Evolutionary conservation across 2,888 invertebrate species (phyloP), one percentile per base, ranked within the genome.

Genomic region (Smittia aterrima): DNA sequence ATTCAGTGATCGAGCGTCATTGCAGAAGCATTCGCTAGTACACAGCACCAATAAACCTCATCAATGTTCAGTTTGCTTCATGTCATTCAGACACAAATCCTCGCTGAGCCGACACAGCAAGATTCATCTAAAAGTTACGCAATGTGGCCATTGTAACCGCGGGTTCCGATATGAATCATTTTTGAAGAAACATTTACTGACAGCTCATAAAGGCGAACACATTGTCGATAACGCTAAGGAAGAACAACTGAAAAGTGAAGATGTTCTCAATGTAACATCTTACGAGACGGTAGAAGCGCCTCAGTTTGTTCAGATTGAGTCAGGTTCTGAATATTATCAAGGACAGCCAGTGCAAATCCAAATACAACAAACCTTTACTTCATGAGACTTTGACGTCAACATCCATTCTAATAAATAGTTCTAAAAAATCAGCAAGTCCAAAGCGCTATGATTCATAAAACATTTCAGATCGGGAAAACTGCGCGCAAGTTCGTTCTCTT

Each of bases 61-160:
- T 62, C 72, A 72, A 40, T 72, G 72, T 41, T 18, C 16, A 20
- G 24, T 24, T 20, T 72, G 72, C 25, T 72, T 72, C 40, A 58
- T 62, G 72, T 62, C 62, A 3, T 72, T 72, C 38, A 58, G 72
- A n/a, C 72, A 72, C 18, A 72, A 72, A 24, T 62, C 62, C 4
- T 72, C 72, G 22, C 24, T 72, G 9, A 27, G 32, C 3, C 32
- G 72, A 22, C 72, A 72, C 16, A 40, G 18, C 7, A 72, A 72
- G 20, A 64, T 72, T 22, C 72, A 72, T 40, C 16, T 22, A 11
- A 72, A 72, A 24, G 24, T 41, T 9, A 72, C 72, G 16, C 38
- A 72, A 11, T 72, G 72, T 40, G 25, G 22, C 16, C 24, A 38
- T 16, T 72, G 72, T 20, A 18, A 64, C 58, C 32, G 72, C 6